A percentile compares a stretch with the other conserved stretches of the same genome.
Evolutionary conservation across 2,113 vertebrate species (phyloP).

Genomic region (Proteles cristata): DNA sequence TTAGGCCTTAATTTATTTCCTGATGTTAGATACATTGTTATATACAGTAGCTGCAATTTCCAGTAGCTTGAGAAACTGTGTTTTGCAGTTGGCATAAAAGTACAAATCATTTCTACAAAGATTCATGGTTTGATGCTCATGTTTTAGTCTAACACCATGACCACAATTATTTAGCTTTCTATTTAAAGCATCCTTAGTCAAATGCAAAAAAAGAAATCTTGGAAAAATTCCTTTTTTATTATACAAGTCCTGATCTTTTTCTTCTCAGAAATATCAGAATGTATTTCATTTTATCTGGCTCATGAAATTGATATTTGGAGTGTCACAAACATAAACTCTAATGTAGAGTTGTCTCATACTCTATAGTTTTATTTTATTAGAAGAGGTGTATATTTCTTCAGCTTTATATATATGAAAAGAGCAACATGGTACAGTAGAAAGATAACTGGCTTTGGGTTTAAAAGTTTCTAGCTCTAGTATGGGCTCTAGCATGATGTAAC

Average conservation of each 20-base stretch:
- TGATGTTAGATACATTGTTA: not conserved
- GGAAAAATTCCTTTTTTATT: constrained; percentile 42
- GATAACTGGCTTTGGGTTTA: not conserved
- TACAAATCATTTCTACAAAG: not conserved
- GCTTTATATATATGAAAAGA: not conserved
- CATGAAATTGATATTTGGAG: constrained; percentile 38
- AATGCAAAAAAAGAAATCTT: constrained; percentile 49
- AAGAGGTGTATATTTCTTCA: constrained; percentile 6
- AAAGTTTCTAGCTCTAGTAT: not conserved
- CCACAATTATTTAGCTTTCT: constrained; percentile 47
- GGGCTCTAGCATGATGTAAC: not conserved
- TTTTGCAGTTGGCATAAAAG: constrained; percentile 15
- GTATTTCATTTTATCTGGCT: constrained; percentile 53
- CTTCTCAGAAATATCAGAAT: constrained; percentile 48
- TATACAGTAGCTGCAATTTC: not conserved
- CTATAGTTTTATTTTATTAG: not conserved
- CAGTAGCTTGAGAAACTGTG: not conserved
- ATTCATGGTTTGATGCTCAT: not conserved
- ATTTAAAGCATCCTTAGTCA: not conserved
- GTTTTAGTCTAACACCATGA: constrained; percentile 38
- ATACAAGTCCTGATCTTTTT: not conserved
- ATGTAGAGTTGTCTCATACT: not conserved
- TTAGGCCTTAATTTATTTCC: constrained; percentile 1
- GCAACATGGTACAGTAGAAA: not conserved
- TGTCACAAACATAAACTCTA: not conserved